phyloP scores from a whole-genome alignment of 2,888 invertebrate species.

The Brenthis daphne region DNA sequence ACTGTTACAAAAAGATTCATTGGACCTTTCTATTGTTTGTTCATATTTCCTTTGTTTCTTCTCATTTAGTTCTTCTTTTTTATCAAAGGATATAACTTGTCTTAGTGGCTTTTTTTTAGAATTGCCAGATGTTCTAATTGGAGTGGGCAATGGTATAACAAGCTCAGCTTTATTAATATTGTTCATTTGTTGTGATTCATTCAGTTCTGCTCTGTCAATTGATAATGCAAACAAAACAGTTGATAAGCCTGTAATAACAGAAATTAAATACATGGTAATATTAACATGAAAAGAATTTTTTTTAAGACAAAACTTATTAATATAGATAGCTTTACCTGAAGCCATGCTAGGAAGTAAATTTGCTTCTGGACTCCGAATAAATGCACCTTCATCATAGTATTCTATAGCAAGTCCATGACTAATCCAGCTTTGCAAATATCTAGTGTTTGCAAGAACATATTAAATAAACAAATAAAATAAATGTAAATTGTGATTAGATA shows the following conservation, averaged over 20 bases:
- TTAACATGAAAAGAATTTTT: slow-evolving; percentile 20
- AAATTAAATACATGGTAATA: slow-evolving; percentile 28
- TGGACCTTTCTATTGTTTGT: slow-evolving; percentile 46
- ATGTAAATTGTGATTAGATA: not conserved
- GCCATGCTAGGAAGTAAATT: slow-evolving; percentile 92
- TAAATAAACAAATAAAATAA: slow-evolving; percentile 9
- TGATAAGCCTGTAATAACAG: slow-evolving; percentile 86
- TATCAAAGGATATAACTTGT: slow-evolving; percentile 79
- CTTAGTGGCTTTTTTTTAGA: slow-evolving; percentile 70
- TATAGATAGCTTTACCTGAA: slow-evolving; percentile 82
- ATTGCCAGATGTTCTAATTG: slow-evolving; percentile 76
- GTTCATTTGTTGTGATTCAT: slow-evolving; percentile 79
- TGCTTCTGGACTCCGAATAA: slow-evolving; percentile 90
- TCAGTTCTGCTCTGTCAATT: slow-evolving; percentile 93
- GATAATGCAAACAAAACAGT: slow-evolving; percentile 96
- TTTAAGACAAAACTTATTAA: not conserved
- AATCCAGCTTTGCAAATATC: slow-evolving; percentile 89
- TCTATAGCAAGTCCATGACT: slow-evolving; percentile 85
- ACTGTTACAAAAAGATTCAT: slow-evolving; percentile 73
- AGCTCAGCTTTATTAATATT: slow-evolving; percentile 83
- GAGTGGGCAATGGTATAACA: slow-evolving; percentile 86
- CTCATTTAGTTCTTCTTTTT: slow-evolving; percentile 58
- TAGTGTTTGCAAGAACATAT: slow-evolving; percentile 41
- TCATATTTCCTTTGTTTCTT: slow-evolving; percentile 47
- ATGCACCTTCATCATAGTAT: slow-evolving; percentile 93